Evolutionary conservation across 2,113 vertebrate species (phyloP), one percentile per base, ranked within the genome.

Genomic region (Rhea americana): DNA sequence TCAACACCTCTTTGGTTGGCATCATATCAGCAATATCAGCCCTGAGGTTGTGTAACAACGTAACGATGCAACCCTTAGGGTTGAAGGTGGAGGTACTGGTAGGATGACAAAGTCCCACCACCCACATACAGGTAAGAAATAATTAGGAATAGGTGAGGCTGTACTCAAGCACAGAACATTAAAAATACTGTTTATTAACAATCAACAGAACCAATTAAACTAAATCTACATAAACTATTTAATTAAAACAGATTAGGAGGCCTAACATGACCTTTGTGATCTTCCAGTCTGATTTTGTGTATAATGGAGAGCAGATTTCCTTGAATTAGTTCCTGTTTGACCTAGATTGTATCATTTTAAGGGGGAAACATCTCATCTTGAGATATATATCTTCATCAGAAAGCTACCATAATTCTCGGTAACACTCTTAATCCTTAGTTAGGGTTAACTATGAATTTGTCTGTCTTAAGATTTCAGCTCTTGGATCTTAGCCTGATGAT

Each of bases 211-310:
- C 18, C 26, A 75, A 86, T 67, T 86, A 84, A 88, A 86, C 17
- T 55, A 48, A 82, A 87, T 62, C 75, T 90, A 79, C 78, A 80
- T 91, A 73, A 94, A 82, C 50, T 78, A 78, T 61, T 70, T 83
- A 93, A 93, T 92, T 91, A 91, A 70, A 91, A 70, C 48, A 92
- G 58, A 92, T 92, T 82, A 82, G 78, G 82, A 91, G 89, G 47
- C 47, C 74, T 89, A 7, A 84, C 58, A 68, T 61, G 22, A 92
- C 26, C 58, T 84, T 15, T 68, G 72, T 83, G 72, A 76, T 89
- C 65, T 91, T 89, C 61, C 85, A 70, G 71, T 67, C 53, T 89
- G 87, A 85, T 20, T 82, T 90, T 28, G 39, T 22, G 39, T 59
- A 48, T 50, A 93, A 88, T 81, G 55, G 71, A 82, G 20, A 80